Evolutionary conservation across 2,797 vertebrate genomes (phyloP), one percentile per base, ranked within the genome.

Genomic region (Sorex maritimensis): DNA sequence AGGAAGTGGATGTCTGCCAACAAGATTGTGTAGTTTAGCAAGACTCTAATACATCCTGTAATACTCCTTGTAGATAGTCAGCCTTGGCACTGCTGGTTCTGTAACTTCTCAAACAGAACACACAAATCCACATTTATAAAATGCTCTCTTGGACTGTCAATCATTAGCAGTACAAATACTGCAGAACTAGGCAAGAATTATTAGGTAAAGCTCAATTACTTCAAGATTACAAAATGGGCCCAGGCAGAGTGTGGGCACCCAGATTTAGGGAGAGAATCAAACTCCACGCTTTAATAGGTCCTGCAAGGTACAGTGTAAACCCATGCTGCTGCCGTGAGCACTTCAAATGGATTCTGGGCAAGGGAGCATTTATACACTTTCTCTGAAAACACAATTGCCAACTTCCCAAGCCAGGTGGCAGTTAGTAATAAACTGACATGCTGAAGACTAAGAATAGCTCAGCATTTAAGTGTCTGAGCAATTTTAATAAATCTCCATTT

Each of bases 401-500:
- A 34, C 30, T 68, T 71, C 73, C 49, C 8, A 63, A 58, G 28
- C 71, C 90, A 82, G 26, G 52, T 79, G 49, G 28, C 58, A 28
- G 23, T 79, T 69, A 82, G 79, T 30, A 80, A 55, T 65, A 87
- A 65, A 55, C 17, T 68, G 17, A 58, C 83, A n/a, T 11, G 17
- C n/a, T 26, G 52, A 72, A 2, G 4, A 41, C 68, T 71, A 75
- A 26, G 15, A 83, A 72, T 81, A 75, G 65, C 81, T 91, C 63
- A n/a, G 61, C 58, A 30, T 68, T 89, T 80, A 34, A 2, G 34
- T 24, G 10, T 38, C 6, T 41, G 52, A 72, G 13, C 38, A 69
- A 67, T 75, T 83, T 77, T 89, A 81, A 81, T 71, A 46, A 93
- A 49, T 81, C 86, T 71, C 63, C 15, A 91, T 74, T 84, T 72